phyloP scores from a whole-genome alignment of 2,797 vertebrate genomes.

The Lagocephalus sceleratus region DNA sequence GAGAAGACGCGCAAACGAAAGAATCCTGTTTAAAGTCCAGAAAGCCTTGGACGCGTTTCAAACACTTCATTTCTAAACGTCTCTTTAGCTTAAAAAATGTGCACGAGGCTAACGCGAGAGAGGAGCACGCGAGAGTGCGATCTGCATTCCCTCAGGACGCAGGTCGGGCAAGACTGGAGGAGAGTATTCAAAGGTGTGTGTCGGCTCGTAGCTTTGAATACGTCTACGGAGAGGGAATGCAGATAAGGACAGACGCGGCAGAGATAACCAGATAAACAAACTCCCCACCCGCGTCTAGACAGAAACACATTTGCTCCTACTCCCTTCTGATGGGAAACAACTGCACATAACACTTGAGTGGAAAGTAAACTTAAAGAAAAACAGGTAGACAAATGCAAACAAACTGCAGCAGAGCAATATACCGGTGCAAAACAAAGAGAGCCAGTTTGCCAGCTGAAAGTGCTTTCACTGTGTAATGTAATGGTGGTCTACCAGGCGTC shows the following conservation, averaged over 20 bases:
- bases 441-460: conserved; percentile 69
- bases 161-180: conserved; percentile 42
- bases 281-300: conserved; percentile 32
- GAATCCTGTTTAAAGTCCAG: no score
- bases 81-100: not conserved
- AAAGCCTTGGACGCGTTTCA: no score
- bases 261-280: conserved; percentile 55
- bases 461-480: conserved; percentile 73
- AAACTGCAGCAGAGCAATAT: conserved; percentile 52
- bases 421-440: conserved; percentile 54
- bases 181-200: conserved; percentile 75
- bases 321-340: conserved; percentile 43
- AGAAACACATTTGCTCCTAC: conserved; percentile 19
- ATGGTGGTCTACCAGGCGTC: conserved; percentile 46
- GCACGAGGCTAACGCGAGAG: not conserved
- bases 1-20: conserved; percentile 5
- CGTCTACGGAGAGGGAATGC: conserved; percentile 61
- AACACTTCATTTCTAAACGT: no score
- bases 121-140: conserved; percentile 31
- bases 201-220: conserved; percentile 65
- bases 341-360: conserved; percentile 16
- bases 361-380: conserved; percentile 30
- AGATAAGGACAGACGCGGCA: conserved; percentile 56
- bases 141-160: conserved; percentile 58
- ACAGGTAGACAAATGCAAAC: conserved; percentile 57